These are phyloP conservation scores for Porites lutea DNA, from an alignment of 64 coral and sea anemone genomes.

Conservation along the genomic window DNA sequence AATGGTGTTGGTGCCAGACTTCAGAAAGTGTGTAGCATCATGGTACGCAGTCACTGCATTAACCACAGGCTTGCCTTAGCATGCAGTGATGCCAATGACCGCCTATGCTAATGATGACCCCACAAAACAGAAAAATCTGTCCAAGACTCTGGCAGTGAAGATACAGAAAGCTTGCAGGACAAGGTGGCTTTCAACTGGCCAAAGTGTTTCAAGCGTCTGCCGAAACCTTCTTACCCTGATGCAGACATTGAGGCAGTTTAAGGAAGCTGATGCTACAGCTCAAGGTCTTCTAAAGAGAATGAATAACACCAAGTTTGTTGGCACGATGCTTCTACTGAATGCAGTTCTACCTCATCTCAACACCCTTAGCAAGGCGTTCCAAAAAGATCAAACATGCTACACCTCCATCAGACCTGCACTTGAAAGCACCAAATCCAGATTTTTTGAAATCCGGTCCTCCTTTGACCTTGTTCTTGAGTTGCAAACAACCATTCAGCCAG, in stretches of 20 bases:
- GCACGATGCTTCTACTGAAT: slow-evolving; percentile 40
- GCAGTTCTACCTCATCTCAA: slow-evolving; percentile 47
- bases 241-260: slow-evolving; percentile 39
- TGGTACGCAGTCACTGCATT: slow-evolving; percentile 30
- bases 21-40: background rate
- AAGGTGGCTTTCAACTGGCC: slow-evolving; percentile 37
- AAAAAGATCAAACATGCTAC: slow-evolving; percentile 53
- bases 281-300: slow-evolving; percentile 47
- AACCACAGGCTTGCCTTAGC: slow-evolving; percentile 27
- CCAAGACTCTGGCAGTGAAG: background rate
- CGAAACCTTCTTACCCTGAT: slow-evolving; percentile 45
- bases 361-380: slow-evolving; percentile 48
- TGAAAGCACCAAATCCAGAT: slow-evolving; percentile 8
- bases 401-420: slow-evolving; percentile 49
- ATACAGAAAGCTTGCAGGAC: slow-evolving; percentile 44
- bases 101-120: background rate
- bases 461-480: background rate
- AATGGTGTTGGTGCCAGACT: slow-evolving; percentile 1
- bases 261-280: slow-evolving; percentile 55
- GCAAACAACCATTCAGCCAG: slow-evolving; percentile 4
- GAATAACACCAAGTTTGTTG: slow-evolving; percentile 59
- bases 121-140: background rate
- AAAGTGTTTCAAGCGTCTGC: slow-evolving; percentile 35
- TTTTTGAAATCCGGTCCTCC: background rate
- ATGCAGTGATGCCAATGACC: slow-evolving; percentile 24